These are phyloP conservation scores for Adineta ricciae DNA, from an alignment of 2,888 invertebrate genomes.

Conservation along the genomic window DNA sequence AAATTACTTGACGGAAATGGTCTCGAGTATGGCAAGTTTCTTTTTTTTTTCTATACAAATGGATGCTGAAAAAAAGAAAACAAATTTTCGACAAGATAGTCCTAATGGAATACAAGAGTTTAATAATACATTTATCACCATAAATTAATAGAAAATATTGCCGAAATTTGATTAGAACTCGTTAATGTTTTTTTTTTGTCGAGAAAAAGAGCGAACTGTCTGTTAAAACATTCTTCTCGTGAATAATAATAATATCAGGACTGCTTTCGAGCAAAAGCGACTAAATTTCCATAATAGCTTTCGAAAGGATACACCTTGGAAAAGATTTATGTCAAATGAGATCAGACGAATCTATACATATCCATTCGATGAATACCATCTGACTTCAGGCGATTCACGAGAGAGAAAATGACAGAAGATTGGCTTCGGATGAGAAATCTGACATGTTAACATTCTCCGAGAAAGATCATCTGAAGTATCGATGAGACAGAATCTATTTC, in stretches of 20 bases:
- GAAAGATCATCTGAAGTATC: background rate
- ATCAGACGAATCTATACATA: background rate
- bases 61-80: too few species aligned
- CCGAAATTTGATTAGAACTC: background rate
- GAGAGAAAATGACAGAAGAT: background rate
- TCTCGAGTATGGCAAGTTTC: too few species aligned
- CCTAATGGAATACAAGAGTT: background rate
- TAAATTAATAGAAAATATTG: background rate
- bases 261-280: too few species aligned
- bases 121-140: background rate
- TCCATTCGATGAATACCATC: background rate
- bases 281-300: too few species aligned
- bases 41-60: too few species aligned
- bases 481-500: too few species aligned
- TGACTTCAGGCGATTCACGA: background rate
- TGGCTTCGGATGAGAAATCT: background rate
- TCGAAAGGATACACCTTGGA: background rate
- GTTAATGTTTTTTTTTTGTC: background rate
- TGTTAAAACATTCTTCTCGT: background rate
- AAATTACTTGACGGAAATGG: too few species aligned
- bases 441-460: background rate
- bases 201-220: background rate
- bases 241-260: too few species aligned
- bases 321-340: background rate
- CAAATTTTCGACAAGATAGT: background rate